Evolutionary conservation across 1,140 invertebrate species (phyloP), one percentile per base, ranked within the genome.

Genomic region (Pseudomyrmex sp.): DNA sequence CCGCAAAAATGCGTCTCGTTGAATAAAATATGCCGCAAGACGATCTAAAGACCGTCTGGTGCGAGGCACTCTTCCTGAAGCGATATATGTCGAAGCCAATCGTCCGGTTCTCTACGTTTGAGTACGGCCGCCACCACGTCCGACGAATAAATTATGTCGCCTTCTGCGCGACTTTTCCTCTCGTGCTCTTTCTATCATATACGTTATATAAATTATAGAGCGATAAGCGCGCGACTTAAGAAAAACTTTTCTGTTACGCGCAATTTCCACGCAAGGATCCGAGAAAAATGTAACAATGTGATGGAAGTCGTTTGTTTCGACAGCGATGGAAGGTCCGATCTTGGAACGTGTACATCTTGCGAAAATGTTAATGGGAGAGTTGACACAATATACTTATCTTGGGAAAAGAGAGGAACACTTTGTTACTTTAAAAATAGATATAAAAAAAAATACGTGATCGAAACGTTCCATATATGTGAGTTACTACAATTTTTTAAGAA

Each of bases 21-120:
- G 82, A 84, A 84, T 79, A 84, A 84, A 79, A 84, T 84, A 84
- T 80, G n/a, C 23, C 44, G 0, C 20, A 23, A 84, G 63, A 84
- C 75, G 56, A 58, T 59, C 74, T 68, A 66, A 79, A 79, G 26
- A 63, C 23, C 75, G 74, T 83, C 62, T 77, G 46, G 63, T 13
- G 15, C 52, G 10, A 68, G 13, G 26, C 26, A 69, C 69, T 69
- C 46, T 18, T 52, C 54, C 13, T 56, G 54, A 50, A 48, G 4
- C 50, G 50, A 52, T 56, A 56, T 9, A 66, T 13, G 10, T 70
- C 56, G 76, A 61, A 72, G 66, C 54, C 54, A 44, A 72, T 44
- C 66, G 76, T 72, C 44, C 56, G 56, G n/a, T 18, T 46, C 59
- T 70, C n/a, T 20, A 69, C 66, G 66, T 72, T 59, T 70, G 44